Evolutionary conservation across 2,113 vertebrate genomes (phyloP).

Genomic region (Anser cygnoides): DNA sequence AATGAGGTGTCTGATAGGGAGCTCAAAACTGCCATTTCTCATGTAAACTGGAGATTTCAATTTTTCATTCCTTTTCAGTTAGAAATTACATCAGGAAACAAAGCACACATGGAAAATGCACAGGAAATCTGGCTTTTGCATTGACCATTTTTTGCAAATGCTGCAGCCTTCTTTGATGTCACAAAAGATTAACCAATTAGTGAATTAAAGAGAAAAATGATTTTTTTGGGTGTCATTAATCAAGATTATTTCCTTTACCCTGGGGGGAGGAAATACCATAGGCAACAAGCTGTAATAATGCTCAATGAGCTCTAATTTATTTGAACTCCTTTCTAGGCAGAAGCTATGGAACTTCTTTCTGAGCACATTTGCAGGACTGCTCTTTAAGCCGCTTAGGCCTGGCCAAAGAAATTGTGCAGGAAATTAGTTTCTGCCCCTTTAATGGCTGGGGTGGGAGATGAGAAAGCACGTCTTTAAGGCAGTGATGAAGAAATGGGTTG

Average conservation of each 20-base stretch:
- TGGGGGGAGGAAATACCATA: conserved; percentile 55
- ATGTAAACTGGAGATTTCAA: conserved; percentile 64
- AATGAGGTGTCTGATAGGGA: conserved; percentile 63
- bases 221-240: conserved; percentile 60
- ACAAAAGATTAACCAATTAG: conserved; percentile 66
- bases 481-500: conserved; percentile 63
- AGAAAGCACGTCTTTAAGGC: conserved; percentile 27
- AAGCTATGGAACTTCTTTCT: conserved; percentile 32
- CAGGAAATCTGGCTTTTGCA: conserved; percentile 59
- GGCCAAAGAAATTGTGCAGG: neutral
- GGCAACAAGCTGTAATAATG: conserved; percentile 61
- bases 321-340: conserved; percentile 10
- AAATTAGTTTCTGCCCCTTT: conserved; percentile 41
- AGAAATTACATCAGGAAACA: conserved; percentile 67
- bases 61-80: conserved; percentile 63
- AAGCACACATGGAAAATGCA: conserved; percentile 51
- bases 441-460: neutral
- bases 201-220: conserved; percentile 52
- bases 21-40: conserved; percentile 50
- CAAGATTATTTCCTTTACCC: conserved; percentile 69
- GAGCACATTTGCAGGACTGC: neutral
- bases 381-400: neutral
- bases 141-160: conserved; percentile 27
- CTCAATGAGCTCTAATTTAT: conserved; percentile 55
- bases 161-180: conserved; percentile 57